Base-by-base conservation (phyloP, 2,888 invertebrate species). In the Hydrotaea diabolus region DNA sequence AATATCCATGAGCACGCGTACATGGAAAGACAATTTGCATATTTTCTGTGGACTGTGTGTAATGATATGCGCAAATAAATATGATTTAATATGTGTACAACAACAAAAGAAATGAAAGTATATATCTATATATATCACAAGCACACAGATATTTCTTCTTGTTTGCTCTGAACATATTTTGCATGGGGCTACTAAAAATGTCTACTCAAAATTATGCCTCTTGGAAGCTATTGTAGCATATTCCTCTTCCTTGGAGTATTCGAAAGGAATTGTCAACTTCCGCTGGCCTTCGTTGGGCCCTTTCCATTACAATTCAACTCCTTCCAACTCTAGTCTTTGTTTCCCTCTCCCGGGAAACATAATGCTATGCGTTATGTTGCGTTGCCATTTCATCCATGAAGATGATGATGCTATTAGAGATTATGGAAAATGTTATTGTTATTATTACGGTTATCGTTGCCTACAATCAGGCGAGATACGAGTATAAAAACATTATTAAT, bases 381-480 rank as follows among this genome's bases (percentile, higher is more conserved):
- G 3, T 31, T 31, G 23, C 43, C 13, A 69, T 66, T 36, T 11
- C 66, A 66, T 66, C 46, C 69, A 69, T 69, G 46, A 69, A 15
- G 39, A 69, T 69, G 69, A 69, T 23, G 39, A 69, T 69, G 69
- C 23, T 69, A 46, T 69, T 69, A 46, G 17, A 69, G 69, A 69
- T 69, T 69, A 69, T 21, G 69, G 69, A 19, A 46, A 69, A 43
- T 69, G 43, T 69, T 69, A 69, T 69, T 69, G 46, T 66, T 66
- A 39, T 66, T 66, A 19, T 39, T 21, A 39, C 43, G 17, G 9
- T 46, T 46, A 69, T 69, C 69, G 19, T 46, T 69, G 69, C 69
- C 46, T 43, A 21, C 69, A 69, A 43, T 69, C 69, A 46, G 69
- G 46, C 31, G 46, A n/a, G n/a, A n/a, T n/a, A n/a, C n/a, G n/a